Evolutionary conservation across 2,797 vertebrate genomes (phyloP).

Genomic region (Manis javanica): DNA sequence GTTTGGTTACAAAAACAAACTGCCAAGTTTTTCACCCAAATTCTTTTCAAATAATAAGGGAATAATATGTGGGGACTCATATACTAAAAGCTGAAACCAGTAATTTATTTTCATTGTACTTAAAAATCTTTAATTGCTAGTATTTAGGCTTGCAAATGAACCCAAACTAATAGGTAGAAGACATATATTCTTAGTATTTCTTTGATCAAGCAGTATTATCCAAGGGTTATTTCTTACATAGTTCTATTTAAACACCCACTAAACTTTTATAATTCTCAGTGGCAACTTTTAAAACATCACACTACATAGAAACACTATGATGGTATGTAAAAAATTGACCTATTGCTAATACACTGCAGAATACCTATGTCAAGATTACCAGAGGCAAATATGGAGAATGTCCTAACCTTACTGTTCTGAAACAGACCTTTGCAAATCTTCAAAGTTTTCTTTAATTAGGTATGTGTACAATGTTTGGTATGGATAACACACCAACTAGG

Average conservation of each 20-base stretch:
- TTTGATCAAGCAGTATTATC: conserved; percentile 27
- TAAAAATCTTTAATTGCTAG: conserved; percentile 39
- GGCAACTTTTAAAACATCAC: conserved; percentile 46
- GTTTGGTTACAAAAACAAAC: conserved; percentile 46
- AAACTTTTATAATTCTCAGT: conserved; percentile 27
- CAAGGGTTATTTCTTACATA: background rate
- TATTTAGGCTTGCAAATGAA: conserved; percentile 34
- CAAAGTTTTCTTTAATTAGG: conserved; percentile 32
- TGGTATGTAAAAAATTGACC: background rate
- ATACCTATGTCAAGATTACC: background rate
- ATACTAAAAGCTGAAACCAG: conserved; percentile 22
- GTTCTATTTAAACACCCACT: background rate
- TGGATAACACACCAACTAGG: background rate
- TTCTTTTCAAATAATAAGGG: conserved; percentile 31
- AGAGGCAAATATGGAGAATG: background rate
- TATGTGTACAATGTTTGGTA: background rate
- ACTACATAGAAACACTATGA: background rate
- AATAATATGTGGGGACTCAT: background rate
- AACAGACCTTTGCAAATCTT: conserved; percentile 20
- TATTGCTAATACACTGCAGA: background rate
- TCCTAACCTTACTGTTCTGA: background rate
- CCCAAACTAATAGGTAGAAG: background rate
- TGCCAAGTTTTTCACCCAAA: background rate
- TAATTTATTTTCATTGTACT: conserved; percentile 49
- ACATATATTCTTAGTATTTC: conserved; percentile 21